Evolutionary conservation across 2,113 vertebrate species (phyloP).

Genomic region (Anseranas semipalmata): DNA sequence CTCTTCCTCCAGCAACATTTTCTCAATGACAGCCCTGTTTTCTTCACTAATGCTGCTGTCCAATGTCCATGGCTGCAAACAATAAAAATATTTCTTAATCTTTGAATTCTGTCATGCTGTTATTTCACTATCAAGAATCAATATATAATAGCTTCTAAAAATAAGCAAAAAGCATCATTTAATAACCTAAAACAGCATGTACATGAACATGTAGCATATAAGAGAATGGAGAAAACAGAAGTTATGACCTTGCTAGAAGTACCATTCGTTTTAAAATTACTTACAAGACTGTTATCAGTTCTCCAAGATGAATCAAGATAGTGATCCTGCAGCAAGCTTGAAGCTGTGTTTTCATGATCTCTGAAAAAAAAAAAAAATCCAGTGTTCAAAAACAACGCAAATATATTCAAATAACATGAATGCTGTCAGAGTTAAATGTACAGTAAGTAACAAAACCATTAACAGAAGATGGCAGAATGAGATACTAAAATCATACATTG

Average conservation of each 20-base stretch:
- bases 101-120: not conserved
- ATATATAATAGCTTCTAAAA: not conserved
- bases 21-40: conserved; percentile 92
- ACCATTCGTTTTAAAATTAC: not conserved
- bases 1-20: conserved; percentile 96
- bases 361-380: conserved; percentile 70
- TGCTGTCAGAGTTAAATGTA: not conserved
- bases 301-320: conserved; percentile 90
- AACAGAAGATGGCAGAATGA: not conserved
- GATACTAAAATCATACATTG: not conserved
- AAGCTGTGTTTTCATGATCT: conserved; percentile 67
- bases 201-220: not conserved
- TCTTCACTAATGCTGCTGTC: conserved; percentile 94
- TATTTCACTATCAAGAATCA: not conserved
- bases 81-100: not conserved
- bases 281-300: conserved; percentile 83
- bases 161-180: not conserved
- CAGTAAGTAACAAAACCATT: not conserved
- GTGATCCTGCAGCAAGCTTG: conserved; percentile 82
- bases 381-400: not conserved
- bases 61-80: conserved; percentile 89
- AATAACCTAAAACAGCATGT: not conserved
- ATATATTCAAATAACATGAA: not conserved
- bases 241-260: not conserved
- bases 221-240: not conserved